Evolutionary conservation across 1,140 invertebrate genomes (phyloP), one percentile per base, ranked within the genome.

Genomic region (Bombus affinis): DNA sequence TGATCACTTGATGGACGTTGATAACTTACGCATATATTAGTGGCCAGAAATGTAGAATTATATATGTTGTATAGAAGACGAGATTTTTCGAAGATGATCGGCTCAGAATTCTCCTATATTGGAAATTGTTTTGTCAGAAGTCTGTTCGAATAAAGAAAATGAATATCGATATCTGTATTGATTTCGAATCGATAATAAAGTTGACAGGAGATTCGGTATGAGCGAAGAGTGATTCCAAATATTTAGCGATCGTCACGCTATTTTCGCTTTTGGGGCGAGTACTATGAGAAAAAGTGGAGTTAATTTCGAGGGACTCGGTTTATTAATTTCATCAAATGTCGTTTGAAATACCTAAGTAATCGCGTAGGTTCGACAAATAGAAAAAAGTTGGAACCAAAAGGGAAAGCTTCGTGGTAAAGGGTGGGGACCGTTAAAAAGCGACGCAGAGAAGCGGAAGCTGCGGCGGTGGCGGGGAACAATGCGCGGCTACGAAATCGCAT

Each of bases 401-500:
- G 37, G 25, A n/a, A 3, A 15, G 57, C 47, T 12, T 18, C 3
- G 32, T 3, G n/a, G 73, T 12, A 22, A 13, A 32, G 47, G 18
- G 12, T 28, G 47, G 25, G 10, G 28, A 28, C 6, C 47, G 44
- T 53, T 37, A 62, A 66, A 32, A 62, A 72, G 75, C 9, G 44
- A n/a, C 6, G 2, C 18, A 25, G 37, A 32, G 37, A 44, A 42
- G n/a, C 28, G 75, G 70, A 73, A 59, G 6, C 35, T 28, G 53
- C 59, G 65, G 2, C 10, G 53, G 12, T 28, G 22, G 70, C 53
- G 25, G 10, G 37, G 73, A 77, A 76, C 66, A 86, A 86, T 71
- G 53, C 47, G n/a, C 39, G n/a, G 57, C 39, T 68, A 62, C 70
- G 77, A 85, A 75, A 85, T 85, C 86, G 83, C 83, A 84, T 87